A percentile compares a stretch with the other conserved stretches of the same genome.
Evolutionary conservation across 2,888 invertebrate genomes (phyloP).

Genomic region (Sarcophaga variegata): DNA sequence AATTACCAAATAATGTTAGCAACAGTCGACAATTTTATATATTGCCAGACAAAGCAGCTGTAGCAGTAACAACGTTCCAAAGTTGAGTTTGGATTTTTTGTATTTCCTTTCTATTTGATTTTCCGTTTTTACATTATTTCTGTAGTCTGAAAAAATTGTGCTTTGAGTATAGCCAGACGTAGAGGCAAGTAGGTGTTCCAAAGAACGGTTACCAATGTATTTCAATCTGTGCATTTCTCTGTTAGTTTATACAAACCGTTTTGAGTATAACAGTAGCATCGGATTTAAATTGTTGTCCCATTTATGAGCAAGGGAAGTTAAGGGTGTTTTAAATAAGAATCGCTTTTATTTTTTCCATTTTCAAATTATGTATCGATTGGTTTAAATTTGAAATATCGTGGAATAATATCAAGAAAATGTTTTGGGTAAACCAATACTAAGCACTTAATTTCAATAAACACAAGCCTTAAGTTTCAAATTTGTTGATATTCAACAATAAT

Average conservation of each 20-base stretch:
- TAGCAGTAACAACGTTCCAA: neutral
- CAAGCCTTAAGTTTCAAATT: neutral
- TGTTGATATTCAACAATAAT: no score
- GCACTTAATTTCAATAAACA: neutral
- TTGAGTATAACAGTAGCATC: no score
- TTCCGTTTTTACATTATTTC: neutral
- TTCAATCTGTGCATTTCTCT: neutral
- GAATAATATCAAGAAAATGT: no score
- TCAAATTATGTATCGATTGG: no score
- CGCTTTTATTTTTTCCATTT: no score
- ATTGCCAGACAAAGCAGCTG: constrained; percentile 6
- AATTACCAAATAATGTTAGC: constrained; percentile 7
- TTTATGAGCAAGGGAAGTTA: no score
- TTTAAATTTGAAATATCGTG: no score
- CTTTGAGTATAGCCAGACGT: constrained; percentile 13
- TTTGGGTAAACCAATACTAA: no score
- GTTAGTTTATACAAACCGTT: no score
- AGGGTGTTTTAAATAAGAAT: no score
- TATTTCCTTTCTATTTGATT: neutral
- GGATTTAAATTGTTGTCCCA: no score
- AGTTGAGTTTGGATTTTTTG: neutral
- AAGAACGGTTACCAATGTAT: constrained; percentile 12
- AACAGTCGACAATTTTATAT: constrained; percentile 35
- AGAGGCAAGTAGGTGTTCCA: neutral
- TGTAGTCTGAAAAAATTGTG: neutral